Base-by-base conservation (phyloP, 2,888 invertebrate genomes). In the Falcaria lacertinaria region DNA sequence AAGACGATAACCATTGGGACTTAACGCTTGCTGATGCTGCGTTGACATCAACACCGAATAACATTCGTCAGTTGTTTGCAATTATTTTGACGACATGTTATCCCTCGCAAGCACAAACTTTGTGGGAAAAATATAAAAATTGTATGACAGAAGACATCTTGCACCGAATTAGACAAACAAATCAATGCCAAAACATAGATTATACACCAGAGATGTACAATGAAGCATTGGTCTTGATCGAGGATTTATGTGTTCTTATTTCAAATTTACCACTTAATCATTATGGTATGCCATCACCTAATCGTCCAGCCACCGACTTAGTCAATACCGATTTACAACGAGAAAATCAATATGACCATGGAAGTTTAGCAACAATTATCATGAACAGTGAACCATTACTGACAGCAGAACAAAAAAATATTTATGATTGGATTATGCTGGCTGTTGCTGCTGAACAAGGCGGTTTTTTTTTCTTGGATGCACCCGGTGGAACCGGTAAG, bases 381-480 rank as follows among this genome's bases (percentile, higher is more conserved):
- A 25, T 8, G 5, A 5, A 8, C 25, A 25, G 7, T 25, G 57
- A 47, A 16, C 52, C 50, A 47, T 38, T 45, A 37, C 4, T 58
- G 47, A 47, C 40, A 45, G 42, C 41, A 1, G 42, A 54, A 45
- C 54, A 56, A 45, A 45, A 38, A 45, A 43, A 15, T 34, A 39
- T 15, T 33, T 33, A 33, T 13, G 15, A 33, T 5, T 7, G 33
- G 3, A 15, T 33, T 33, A 14, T 33, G 15, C 13, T 14, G 5
- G 1, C 2, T 13, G 33, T 33, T 33, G 1, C 14, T 13, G 13
- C 15, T n/a, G n/a, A 32, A n/a, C 11, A 32, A n/a, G 32, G 57
- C 41, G 47, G 43, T 13, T 50, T 50, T 38, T 52, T 49, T 17
- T 53, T 48, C 39, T 45, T 45, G 17, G 45, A 49, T 37, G 48